Evolutionary conservation across 2,888 invertebrate species (phyloP).

Genomic region (Andrena praecox): DNA sequence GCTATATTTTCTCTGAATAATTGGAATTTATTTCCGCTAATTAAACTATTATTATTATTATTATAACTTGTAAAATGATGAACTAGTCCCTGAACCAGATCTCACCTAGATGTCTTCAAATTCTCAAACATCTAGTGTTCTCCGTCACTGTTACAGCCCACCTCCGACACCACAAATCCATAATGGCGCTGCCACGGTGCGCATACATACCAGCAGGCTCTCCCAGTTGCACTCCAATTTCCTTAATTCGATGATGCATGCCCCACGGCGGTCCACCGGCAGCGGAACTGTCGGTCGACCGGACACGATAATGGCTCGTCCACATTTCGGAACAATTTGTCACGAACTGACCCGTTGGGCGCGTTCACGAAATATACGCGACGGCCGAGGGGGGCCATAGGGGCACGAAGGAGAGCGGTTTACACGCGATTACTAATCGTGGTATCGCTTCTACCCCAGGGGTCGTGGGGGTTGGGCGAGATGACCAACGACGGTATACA

Average conservation of each 20-base stretch:
- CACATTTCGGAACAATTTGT: slow-evolving; percentile 55
- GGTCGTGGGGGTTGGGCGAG: slow-evolving; percentile 67
- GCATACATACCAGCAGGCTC: neutral
- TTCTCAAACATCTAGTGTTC: no score
- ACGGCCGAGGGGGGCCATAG: neutral
- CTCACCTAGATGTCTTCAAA: no score
- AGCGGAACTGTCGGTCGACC: slow-evolving; percentile 8
- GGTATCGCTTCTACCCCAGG: slow-evolving; percentile 75
- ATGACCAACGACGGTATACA: slow-evolving; percentile 74
- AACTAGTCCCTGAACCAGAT: no score
- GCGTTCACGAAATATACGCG: slow-evolving; percentile 46
- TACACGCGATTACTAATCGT: slow-evolving; percentile 76
- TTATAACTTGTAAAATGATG: no score
- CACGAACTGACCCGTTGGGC: slow-evolving; percentile 25
- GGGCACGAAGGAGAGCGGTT: slow-evolving; percentile 56
- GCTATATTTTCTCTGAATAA: no score
- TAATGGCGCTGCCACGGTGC: no score
- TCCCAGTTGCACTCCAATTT: slow-evolving; percentile 6
- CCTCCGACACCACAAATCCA: no score
- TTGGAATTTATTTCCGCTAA: no score
- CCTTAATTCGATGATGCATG: slow-evolving; percentile 34
- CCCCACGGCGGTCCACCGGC: slow-evolving; percentile 5
- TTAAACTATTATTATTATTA: no score
- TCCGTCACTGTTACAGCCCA: no score
- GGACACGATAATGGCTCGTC: slow-evolving; percentile 47